Conservation (phyloP, 2,888 invertebrate genomes). For the Drosophila borealis region DNA sequence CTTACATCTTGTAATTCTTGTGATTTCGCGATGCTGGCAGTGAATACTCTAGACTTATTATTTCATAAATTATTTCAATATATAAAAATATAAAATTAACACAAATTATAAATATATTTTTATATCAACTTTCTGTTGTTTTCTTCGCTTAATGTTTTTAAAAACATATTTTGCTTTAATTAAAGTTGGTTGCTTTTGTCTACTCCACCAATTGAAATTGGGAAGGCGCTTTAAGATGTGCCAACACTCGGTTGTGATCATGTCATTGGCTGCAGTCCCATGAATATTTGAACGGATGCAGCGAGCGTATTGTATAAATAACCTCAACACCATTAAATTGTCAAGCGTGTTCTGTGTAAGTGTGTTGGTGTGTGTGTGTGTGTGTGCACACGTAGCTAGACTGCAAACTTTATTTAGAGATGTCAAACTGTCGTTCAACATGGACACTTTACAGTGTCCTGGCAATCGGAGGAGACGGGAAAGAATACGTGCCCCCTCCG, state of each 20-base stretch:
- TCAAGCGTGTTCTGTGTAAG: constrained; percentile 41
- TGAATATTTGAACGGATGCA: constrained; percentile 66
- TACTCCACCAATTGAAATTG: constrained; percentile 2
- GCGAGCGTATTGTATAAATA: constrained; percentile 72
- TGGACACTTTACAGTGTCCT: constrained; percentile 49
- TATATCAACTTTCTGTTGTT: no score
- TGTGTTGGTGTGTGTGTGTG: constrained; percentile 29
- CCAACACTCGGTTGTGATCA: constrained; percentile 25
- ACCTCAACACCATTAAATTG: constrained; percentile 78
- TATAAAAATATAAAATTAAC: no score
- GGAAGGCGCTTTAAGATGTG: constrained; percentile 32
- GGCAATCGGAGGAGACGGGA: constrained; percentile 1
- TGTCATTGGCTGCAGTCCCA: constrained; percentile 53
- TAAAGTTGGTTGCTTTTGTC: not conserved
- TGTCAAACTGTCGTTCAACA: constrained; percentile 76
- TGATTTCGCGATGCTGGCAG: no score
- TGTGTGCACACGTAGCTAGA: constrained; percentile 59
- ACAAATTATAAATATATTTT: no score
- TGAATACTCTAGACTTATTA: no score
- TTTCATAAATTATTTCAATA: no score
- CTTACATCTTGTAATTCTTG: no score
- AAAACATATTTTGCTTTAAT: no score
- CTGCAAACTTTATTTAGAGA: constrained; percentile 77
- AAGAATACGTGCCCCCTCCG: constrained; percentile 1
- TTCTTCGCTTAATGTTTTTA: no score